These are phyloP conservation scores for Selenia dentaria DNA, from an alignment of 2,888 invertebrate species.

Conservation along the genomic window DNA sequence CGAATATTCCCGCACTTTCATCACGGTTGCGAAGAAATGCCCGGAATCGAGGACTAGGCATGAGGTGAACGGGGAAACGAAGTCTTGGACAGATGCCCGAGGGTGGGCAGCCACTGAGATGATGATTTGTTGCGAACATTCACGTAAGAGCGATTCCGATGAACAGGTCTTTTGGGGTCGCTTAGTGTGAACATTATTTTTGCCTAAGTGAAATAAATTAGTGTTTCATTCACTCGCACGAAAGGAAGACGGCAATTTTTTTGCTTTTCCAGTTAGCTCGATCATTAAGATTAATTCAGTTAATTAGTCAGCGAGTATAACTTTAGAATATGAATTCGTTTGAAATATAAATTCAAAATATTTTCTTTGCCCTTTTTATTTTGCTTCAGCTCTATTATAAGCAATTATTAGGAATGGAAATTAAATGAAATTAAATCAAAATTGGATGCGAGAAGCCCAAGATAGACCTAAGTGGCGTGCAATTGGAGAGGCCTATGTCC, in stretches of 20 bases:
- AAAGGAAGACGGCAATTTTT: constrained; percentile 11
- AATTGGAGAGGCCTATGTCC: too few species aligned
- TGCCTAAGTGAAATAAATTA: constrained; percentile 20
- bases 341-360: too few species aligned
- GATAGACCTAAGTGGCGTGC: too few species aligned
- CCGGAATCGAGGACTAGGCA: constrained; percentile 29
- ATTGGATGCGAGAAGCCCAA: too few species aligned
- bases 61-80: constrained; percentile 30
- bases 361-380: too few species aligned
- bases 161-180: constrained; percentile 22
- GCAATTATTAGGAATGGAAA: too few species aligned
- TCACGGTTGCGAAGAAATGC: constrained; percentile 37
- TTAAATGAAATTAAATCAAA: too few species aligned
- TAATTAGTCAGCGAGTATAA: too few species aligned
- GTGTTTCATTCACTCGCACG: constrained; percentile 6
- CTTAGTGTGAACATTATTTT: constrained; percentile 11
- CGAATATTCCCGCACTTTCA: constrained; percentile 38
- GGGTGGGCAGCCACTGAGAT: constrained; percentile 27
- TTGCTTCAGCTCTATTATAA: too few species aligned
- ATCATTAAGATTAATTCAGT: too few species aligned
- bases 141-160: constrained; percentile 24
- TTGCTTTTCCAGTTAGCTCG: constrained; percentile 4
- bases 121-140: constrained; percentile 22
- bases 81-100: constrained; percentile 38
- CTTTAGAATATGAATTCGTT: too few species aligned